Base-by-base conservation (phyloP, 2,888 invertebrate species). In the Alcis repandata region DNA sequence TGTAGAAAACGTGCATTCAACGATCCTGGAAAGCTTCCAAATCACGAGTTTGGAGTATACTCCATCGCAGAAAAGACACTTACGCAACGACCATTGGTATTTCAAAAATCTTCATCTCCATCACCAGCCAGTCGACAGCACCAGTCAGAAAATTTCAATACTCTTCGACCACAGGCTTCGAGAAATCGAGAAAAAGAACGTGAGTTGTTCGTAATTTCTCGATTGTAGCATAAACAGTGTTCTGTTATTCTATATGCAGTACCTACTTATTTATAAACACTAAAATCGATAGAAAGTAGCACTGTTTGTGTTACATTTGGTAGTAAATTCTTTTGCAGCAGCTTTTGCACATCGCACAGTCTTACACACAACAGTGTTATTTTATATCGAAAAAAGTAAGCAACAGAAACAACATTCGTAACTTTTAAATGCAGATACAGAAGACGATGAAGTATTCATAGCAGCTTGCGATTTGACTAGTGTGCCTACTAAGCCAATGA, bases 1-100 rank as follows among this genome's bases (percentile, higher is more conserved):
- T 70, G 66, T 82, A 93, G 93, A 80, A 89, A 86, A 80, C 87
- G 87, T 52, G 76, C 69, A 19, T 88, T 78, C 71, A 85, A 86
- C 68, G 86, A 93, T 49, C 68, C 79, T 0, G 86, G 90, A 51
- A 87, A 79, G 63, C 62, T 92, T n/a, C 91, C 90, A 11, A 71
- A 69, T 13, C 93, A 93, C 61, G 80, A 86, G 38, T 91, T 75
- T 67, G 93, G 93, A 7, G 74, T 93, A 7, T 93, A 92, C 72
- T 93, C 93, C 1, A 83, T 89, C 32, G 78, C 84, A 36, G 88
- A 88, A 68, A 89, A 84, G 68, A 72, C 74, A 13, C 69, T 73
- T 32, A 84, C 75, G 56, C 83, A 82, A 63, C 72, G 77, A 57
- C 83, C 86, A 0, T 58, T 84, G n/a, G 53, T 85, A 0, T 81